A percentile compares a stretch with the other conserved stretches of the same genome.
Evolutionary conservation across 2,888 invertebrate species (phyloP).

Genomic region (Reticulitermes lucifugus): DNA sequence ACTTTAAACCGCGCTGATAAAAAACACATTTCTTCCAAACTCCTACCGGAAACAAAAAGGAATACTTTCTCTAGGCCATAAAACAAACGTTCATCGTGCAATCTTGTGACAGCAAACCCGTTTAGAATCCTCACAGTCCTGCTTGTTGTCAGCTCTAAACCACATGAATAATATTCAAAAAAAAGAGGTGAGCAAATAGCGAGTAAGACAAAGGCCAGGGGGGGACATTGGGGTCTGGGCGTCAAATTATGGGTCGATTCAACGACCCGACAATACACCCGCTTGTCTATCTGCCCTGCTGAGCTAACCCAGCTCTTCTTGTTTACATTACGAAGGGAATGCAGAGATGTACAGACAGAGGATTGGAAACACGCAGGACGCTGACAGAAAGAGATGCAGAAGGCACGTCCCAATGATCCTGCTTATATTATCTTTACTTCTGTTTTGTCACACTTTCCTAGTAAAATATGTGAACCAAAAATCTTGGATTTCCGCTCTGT

Average conservation of each 20-base stretch:
- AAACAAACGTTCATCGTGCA: too few relatives aligned
- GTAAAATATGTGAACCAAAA: constrained; percentile 2
- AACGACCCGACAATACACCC: neutral
- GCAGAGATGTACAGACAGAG: neutral
- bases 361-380: neutral
- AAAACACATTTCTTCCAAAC: too few relatives aligned
- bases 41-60: too few relatives aligned
- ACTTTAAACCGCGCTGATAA: too few relatives aligned
- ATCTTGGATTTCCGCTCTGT: neutral
- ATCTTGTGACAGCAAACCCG: neutral
- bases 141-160: neutral
- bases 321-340: constrained; percentile 3
- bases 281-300: neutral
- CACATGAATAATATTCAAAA: neutral
- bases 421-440: neutral
- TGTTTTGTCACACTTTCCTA: neutral
- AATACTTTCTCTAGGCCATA: too few relatives aligned
- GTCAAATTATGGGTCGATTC: neutral
- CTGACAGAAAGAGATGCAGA: neutral
- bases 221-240: neutral
- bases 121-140: neutral
- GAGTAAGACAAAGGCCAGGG: neutral
- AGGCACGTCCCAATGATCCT: neutral
- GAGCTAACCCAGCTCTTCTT: neutral
- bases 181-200: neutral